Percentiles rank a stretch among this genome's conserved stretches.
phyloP scores from a whole-genome alignment of 2,113 vertebrate genomes.

The Engraulis encrasicolus region DNA sequence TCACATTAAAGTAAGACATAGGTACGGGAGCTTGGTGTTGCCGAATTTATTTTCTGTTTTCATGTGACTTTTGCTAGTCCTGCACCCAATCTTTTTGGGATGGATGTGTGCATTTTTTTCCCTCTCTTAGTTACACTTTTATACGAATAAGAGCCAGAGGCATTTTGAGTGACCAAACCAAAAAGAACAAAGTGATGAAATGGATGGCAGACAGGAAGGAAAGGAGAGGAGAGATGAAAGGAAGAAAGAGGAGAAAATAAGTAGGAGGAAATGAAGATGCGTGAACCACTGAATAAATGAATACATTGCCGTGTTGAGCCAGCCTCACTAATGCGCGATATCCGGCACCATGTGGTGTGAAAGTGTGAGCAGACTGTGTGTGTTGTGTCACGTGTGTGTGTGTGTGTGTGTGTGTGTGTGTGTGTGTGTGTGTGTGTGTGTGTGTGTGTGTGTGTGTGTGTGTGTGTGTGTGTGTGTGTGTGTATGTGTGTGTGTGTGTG shows the following conservation, averaged over 20 bases:
- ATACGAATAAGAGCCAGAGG: no score
- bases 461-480: neutral
- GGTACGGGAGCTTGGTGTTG: no score
- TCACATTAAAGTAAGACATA: no score
- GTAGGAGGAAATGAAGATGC: conserved; percentile 22
- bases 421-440: neutral
- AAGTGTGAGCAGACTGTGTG: neutral
- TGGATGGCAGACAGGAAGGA: neutral
- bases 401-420: neutral
- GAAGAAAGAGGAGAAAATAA: conserved; percentile 3
- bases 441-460: neutral
- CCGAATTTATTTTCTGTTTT: no score
- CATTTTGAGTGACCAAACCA: neutral
- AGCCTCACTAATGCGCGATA: neutral
- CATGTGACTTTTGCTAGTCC: no score
- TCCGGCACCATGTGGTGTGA: neutral
- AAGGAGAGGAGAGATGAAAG: conserved; percentile 9
- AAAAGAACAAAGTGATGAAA: neutral
- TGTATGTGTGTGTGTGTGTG: neutral
- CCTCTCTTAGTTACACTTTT: no score
- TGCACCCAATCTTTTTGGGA: no score
- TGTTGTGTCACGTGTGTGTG: neutral
- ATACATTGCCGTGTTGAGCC: neutral
- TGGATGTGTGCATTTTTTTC: no score
- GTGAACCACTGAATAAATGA: neutral